These are phyloP conservation scores for Condylura cristata DNA, from an alignment of 2,113 vertebrate genomes.

Conservation along the genomic window DNA sequence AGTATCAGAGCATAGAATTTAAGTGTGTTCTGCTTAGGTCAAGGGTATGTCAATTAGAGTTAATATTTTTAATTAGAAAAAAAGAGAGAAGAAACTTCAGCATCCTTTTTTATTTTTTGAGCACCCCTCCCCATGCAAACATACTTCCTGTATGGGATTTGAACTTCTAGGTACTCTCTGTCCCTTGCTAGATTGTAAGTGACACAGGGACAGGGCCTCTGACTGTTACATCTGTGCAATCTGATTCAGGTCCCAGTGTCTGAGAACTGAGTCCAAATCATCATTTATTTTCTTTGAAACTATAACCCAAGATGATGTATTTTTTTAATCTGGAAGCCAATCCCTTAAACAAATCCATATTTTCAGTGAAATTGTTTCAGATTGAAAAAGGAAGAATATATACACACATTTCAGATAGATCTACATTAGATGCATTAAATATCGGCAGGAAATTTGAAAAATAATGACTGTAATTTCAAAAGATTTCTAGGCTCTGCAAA, in stretches of 20 bases:
- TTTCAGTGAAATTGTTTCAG: slow-evolving; percentile 16
- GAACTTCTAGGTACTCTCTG: no score
- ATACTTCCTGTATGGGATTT: no score
- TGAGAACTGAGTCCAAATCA: background rate
- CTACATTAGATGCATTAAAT: no score
- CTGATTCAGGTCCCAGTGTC: background rate
- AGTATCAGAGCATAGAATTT: background rate
- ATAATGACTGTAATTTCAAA: slow-evolving; percentile 6
- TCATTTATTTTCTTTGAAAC: background rate
- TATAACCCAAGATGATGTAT: background rate
- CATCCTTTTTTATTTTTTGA: background rate
- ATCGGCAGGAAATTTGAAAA: background rate
- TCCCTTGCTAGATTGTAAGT: background rate
- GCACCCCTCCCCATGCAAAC: no score
- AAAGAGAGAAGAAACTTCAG: background rate
- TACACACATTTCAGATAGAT: background rate
- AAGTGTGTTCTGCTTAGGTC: background rate
- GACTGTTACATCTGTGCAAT: background rate
- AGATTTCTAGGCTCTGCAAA: background rate
- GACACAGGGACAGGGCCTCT: background rate
- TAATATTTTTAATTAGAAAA: background rate
- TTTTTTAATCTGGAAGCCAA: background rate
- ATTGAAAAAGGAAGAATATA: background rate
- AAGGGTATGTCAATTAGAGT: background rate
- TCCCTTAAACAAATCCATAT: background rate